Evolutionary conservation across 2,888 invertebrate species (phyloP), one percentile per base, ranked within the genome.

Genomic region (Nomada flava): DNA sequence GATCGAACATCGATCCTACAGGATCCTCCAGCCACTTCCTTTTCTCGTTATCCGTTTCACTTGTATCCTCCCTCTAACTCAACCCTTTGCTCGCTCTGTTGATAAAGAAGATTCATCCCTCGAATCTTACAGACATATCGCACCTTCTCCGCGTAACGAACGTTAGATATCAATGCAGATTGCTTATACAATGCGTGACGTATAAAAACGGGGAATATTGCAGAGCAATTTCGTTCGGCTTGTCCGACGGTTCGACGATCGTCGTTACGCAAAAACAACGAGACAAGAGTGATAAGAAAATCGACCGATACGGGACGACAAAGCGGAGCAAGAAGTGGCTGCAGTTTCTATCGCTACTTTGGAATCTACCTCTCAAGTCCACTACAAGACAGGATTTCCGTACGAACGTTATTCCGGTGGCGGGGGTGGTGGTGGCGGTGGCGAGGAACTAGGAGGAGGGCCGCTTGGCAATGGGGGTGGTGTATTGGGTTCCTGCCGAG

Each of bases 371-470:
- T 62, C n/a, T 63, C 26, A 73, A 71, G 71, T 80, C 78, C 82
- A 82, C 81, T 82, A 82, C 82, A 82, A 81, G 70, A 75, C 82
- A 82, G 82, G 81, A 80, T 70, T 63, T 75, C 18, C 36, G 23
- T 82, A 80, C 81, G 55, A 82, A 64, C 57, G 79, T 83, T 90
- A 92, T 78, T 91, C 91, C 18, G 92, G 92, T 2, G 92, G 92
- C n/a, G 92, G 92, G 0, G 92, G 92, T 55, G 96, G 92, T 0
- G 92, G 92, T 57, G 96, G 96, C 18, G 96, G 96, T 29, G 96
- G 96, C 10, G 96, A 95, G 70, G 94, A 94, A 60, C 95, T 94
- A 1, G 96, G 96, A 50, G 96, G 96, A 13, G 96, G 96, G 87
- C 95, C 95, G 73, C 94, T 93, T 5, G 95, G 96, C 85, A 95